Evolutionary conservation across 1,140 invertebrate species (phyloP).

Genomic region (Microplitis mediator): DNA sequence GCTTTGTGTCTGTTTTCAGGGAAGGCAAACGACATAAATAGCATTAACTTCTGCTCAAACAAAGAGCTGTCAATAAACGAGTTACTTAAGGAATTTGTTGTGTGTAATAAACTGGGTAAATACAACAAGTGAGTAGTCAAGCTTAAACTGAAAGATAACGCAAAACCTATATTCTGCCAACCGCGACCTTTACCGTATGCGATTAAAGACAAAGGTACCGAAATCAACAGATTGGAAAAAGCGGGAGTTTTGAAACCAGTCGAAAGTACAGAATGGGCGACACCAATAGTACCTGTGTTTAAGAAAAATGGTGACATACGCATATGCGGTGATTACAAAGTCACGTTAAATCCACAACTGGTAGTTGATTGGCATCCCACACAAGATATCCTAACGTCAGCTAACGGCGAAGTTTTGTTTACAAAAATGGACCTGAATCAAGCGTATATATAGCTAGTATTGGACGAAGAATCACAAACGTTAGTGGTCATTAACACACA

Average conservation of each 20-base stretch:
- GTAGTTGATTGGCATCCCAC: not conserved
- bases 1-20: no score
- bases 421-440: slow-evolving; percentile 4
- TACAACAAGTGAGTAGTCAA: not conserved
- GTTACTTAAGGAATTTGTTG: not conserved
- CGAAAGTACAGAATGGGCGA: not conserved
- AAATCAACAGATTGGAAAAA: not conserved
- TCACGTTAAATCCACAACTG: not conserved
- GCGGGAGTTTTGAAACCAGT: not conserved
- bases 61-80: not conserved
- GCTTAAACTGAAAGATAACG: not conserved
- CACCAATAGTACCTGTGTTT: not conserved
- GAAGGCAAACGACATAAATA: not conserved
- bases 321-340: slow-evolving; percentile 12
- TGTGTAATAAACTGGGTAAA: not conserved
- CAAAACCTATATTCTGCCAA: not conserved
- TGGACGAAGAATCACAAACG: not conserved
- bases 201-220: not conserved
- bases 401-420: not conserved
- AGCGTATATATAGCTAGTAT: not conserved
- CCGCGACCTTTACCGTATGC: not conserved
- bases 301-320: not conserved
- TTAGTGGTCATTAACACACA: slow-evolving; percentile 2
- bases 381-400: not conserved
- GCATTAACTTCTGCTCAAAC: not conserved